phyloP scores from a whole-genome alignment of 2,113 vertebrate genomes.

The Xiphophorus maculatus region DNA sequence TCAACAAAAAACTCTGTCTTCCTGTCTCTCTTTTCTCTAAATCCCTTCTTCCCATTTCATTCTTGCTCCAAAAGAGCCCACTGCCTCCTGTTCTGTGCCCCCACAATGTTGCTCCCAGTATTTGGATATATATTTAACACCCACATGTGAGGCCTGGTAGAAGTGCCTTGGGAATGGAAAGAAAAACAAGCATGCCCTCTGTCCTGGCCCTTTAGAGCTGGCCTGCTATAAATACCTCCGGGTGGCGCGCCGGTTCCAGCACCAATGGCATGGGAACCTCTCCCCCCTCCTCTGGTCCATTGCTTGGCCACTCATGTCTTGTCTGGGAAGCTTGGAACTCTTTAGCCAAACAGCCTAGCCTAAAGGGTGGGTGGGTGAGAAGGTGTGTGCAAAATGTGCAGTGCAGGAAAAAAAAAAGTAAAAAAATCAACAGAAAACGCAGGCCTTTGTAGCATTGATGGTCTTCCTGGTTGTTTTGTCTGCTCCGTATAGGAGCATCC shows the following conservation, averaged over 20 bases:
- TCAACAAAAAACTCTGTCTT: not conserved
- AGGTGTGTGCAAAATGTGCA: conserved; percentile 40
- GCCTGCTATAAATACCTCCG: conserved; percentile 94
- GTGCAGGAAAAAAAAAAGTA: conserved; percentile 18
- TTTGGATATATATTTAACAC: conserved; percentile 84
- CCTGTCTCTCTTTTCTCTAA: not conserved
- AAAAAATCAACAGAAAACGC: conserved; percentile 2
- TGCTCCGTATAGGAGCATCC: conserved; percentile 63
- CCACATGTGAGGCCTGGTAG: conserved; percentile 81
- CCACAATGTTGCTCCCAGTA: conserved; percentile 72
- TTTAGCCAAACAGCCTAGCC: conserved; percentile 47
- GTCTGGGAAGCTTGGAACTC: conserved; percentile 81
- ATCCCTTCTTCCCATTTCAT: not conserved
- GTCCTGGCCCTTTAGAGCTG: conserved; percentile 79
- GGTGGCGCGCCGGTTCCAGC: conserved; percentile 87
- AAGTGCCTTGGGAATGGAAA: conserved; percentile 92
- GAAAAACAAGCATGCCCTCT: conserved; percentile 95
- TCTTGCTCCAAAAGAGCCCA: conserved; percentile 38
- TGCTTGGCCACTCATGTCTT: conserved; percentile 62
- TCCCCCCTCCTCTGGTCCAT: conserved; percentile 64
- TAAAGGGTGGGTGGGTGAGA: conserved; percentile 36
- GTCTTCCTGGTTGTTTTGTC: conserved; percentile 66
- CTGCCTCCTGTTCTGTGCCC: conserved; percentile 52
- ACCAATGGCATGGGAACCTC: conserved; percentile 96
- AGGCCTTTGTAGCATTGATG: conserved; percentile 37